Evolutionary conservation across 2,113 vertebrate genomes (phyloP), one percentile per base, ranked within the genome.

Genomic region (Pleuronectes platessa): DNA sequence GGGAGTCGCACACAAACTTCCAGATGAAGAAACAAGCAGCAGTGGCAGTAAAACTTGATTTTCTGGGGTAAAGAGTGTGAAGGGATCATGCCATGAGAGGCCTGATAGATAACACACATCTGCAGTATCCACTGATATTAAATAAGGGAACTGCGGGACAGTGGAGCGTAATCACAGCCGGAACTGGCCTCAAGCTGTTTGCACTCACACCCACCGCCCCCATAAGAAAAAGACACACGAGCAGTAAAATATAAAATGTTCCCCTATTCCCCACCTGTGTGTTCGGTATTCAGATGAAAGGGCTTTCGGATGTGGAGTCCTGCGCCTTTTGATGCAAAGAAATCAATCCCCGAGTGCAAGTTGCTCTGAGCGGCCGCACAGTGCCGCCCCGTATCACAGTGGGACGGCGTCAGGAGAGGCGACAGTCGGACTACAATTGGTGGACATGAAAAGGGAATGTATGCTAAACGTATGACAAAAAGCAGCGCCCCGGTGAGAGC

Each of bases 221-320:
- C 6, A 64, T 47, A 20, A 79, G 1, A 31, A 53, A 71, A 37
- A 86, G 26, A 69, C 71, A 77, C 56, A 55, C 51, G 75, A 58
- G 68, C 67, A 70, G 31, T 64, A 71, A 65, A 61, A 5, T 62
- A 7, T 61, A 64, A 72, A 75, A 76, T 66, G 69, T 66, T 76
- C 61, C 11, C 24, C 12, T 53, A 63, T 71, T 55, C 20, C 69
- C 47, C 18, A 13, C 45, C 53, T 73, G 81, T 88, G 82, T 88
- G 83, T 68, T 63, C 60, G 24, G 61, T 61, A 74, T 78, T 85
- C 71, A 87, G 81, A 89, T 91, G 63, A 92, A 92, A 87, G 85
- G 27, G 56, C 47, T 58, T 82, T 74, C 71, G 74, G 21, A 71
- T 55, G 54, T 56, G 62, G 68, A 83, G 65, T 61, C 59, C 12